These are phyloP conservation scores for Spodoptera frugiperda DNA, from an alignment of 1,140 invertebrate species.

Conservation along the genomic window DNA sequence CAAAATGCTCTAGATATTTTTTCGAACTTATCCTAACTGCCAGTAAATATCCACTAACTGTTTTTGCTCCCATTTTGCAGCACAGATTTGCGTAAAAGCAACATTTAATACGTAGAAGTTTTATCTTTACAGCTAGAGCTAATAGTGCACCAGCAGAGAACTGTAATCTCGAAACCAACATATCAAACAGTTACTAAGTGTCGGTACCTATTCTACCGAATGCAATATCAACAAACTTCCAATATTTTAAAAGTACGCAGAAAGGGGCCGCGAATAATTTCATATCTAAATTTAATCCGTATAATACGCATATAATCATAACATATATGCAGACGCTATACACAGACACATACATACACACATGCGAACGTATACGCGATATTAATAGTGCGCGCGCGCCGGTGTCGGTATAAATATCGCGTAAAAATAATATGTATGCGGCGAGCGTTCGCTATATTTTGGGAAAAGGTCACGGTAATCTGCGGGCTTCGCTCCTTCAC, in stretches of 20 bases:
- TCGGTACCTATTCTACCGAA: background rate
- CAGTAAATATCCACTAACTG: no score
- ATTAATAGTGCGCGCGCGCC: constrained; percentile 47
- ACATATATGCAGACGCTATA: constrained; percentile 26
- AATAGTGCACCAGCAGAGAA: background rate
- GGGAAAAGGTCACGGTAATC: constrained; percentile 54
- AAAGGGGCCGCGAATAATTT: constrained; percentile 37
- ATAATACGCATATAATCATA: constrained; percentile 43
- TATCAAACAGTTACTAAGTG: no score
- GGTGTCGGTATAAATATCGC: constrained; percentile 49
- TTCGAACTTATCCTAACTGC: no score
- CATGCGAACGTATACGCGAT: constrained; percentile 2
- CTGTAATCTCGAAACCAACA: background rate
- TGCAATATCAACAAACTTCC: background rate
- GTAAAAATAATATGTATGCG: constrained; percentile 50
- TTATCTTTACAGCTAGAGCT: background rate
- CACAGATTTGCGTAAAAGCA: no score
- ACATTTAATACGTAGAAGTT: no score
- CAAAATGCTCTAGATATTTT: no score
- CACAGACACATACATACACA: constrained; percentile 10
- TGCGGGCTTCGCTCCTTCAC: constrained; percentile 38
- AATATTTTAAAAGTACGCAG: constrained; percentile 16
- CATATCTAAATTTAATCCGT: constrained; percentile 38
- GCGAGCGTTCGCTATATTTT: constrained; percentile 44
- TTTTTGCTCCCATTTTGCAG: no score